Evolutionary conservation across 2,888 invertebrate genomes (phyloP), one percentile per base, ranked within the genome.

Genomic region (Priocnemis perturbator): DNA sequence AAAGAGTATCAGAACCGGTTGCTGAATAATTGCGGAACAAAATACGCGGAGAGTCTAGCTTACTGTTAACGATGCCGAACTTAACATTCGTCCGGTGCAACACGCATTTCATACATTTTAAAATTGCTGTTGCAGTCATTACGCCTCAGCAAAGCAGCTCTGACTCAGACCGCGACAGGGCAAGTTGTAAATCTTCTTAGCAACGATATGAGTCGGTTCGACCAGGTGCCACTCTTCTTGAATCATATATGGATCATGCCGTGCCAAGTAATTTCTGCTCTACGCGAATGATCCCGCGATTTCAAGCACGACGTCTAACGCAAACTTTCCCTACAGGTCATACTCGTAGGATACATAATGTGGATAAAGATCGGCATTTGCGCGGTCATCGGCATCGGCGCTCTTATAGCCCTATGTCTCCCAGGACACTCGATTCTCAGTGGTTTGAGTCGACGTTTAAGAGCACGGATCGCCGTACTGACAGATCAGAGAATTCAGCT

Each of bases 101-200:
- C 14, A 5, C 19, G 50, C 17, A n/a, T 4, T 19, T 50, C 50
- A 50, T 19, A 9, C 9, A 50, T 17, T 2, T 50, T 50, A 50
- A 50, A 50, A 50, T 9, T 37, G 19, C 7, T 48, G 5, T 64
- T 53, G 0, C 58, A 79, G 81, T 52, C 69, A 56, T 23, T 74
- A 14, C 91, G 92, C 7, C 88, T 96, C 45, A 95, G 95, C 81
- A 91, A 93, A 77, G 92, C 92, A 0, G 93, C 95, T 0, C 89
- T 95, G 48, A 93, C 93, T 2, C 91, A 93, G 83, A 93, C 97
- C 0, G 61, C 47, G 2, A 94, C 95, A 0, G 98, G 98, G 0
- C 97, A 98, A 89, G 93, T 98, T 63, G 95, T 98, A 15, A 98
- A 98, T 90, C 90, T 98, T 4, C 91, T 98, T 63, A 97, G 98